Base-by-base conservation (phyloP, 2,797 vertebrate species). In the Botia kubotai region DNA sequence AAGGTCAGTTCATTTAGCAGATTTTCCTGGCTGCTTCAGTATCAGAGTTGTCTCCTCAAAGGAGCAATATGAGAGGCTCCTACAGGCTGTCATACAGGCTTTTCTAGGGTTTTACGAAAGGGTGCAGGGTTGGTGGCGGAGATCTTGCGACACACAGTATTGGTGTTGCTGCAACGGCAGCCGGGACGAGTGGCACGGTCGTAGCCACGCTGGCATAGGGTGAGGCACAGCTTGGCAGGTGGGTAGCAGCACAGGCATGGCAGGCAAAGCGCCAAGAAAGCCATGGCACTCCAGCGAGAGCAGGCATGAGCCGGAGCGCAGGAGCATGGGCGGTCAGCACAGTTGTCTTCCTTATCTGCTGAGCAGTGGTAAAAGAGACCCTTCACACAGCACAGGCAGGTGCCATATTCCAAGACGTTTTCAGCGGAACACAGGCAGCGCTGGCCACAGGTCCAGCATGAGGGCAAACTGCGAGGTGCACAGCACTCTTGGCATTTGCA, bases 201-300 rank as follows among this genome's bases (percentile, higher is more conserved):
- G 0, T 98, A 97, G 85, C 95, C 95, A 55, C 93, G 85, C 93
- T 95, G 97, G 93, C 97, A 98, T 86, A 97, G 87, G 89, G 93
- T 94, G 90, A 99, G 96, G 94, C 97, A 97, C 87, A 96, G 96
- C 93, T 95, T 92, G 86, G 96, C 96, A 26, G 96, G 97, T 81
- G 96, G 96, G 91, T 99, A 99, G 96, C 97, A 99, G 96, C 97
- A 99, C 87, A 99, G 95, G 94, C 98, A 99, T 90, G 98, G 98
- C 92, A 98, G 93, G 91, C 96, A 95, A 77, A 97, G 91, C 0
- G 97, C 94, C 88, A 98, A 92, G 75, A 96, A 86, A 65, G 95
- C 94, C 96, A 99, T 98, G 87, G 95, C 90, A 75, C 95, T 92
- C 97, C 97, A 99, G 82, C 97, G 97, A 87, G 96, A 91, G 84